phyloP scores from a whole-genome alignment of 2,797 vertebrate genomes.

The Chelonia mydas region DNA sequence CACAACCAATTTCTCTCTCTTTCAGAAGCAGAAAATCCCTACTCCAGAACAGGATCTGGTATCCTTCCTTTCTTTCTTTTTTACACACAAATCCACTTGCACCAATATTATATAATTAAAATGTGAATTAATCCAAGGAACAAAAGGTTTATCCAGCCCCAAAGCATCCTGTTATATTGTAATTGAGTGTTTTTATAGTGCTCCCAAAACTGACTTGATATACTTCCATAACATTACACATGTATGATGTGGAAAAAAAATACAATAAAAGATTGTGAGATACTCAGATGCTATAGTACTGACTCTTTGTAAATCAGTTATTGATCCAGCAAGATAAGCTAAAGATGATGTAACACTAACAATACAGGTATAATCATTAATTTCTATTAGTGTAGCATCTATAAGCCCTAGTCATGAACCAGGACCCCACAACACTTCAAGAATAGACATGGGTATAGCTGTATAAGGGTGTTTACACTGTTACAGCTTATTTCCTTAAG shows the following conservation, averaged over 20 bases:
- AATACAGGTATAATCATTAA: not conserved
- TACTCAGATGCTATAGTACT: not conserved
- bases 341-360: too few relatives aligned
- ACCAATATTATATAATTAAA: not conserved
- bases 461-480: not conserved
- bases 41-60: not conserved
- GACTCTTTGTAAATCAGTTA: not conserved
- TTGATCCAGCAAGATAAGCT: too few relatives aligned
- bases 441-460: not conserved
- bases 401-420: not conserved
- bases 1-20: not conserved
- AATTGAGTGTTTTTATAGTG: not conserved
- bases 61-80: not conserved
- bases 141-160: not conserved
- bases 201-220: not conserved
- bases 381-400: not conserved
- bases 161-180: not conserved
- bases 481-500: not conserved
- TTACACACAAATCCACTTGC: rapidly evolving
- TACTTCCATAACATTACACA: not conserved
- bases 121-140: not conserved
- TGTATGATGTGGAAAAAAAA: not conserved
- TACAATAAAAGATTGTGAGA: not conserved
- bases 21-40: not conserved
- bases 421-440: not conserved